Conservation (phyloP, 2,888 invertebrate genomes). For the Euphydryas editha region DNA sequence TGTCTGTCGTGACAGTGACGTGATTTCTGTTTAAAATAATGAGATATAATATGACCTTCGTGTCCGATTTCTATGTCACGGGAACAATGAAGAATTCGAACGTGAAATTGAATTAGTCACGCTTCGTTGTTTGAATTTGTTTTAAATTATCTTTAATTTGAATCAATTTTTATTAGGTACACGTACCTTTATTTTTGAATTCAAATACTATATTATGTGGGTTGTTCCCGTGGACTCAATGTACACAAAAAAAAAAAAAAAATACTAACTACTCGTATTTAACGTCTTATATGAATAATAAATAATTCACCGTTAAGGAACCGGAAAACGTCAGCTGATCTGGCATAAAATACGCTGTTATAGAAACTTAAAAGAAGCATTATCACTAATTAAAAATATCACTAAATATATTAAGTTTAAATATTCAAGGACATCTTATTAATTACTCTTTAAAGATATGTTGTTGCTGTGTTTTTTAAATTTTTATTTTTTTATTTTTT, state of each 20-base stretch:
- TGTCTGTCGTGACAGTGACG: neutral
- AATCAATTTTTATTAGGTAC: neutral
- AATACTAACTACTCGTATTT: no score
- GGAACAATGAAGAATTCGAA: conserved; percentile 41
- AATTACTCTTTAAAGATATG: no score
- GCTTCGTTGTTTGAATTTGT: conserved; percentile 44
- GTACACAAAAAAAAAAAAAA: neutral
- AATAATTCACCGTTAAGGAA: no score
- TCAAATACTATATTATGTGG: neutral
- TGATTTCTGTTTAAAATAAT: conserved; percentile 26
- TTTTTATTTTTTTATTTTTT: no score
- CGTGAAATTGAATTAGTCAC: conserved; percentile 58
- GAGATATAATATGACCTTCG: conserved; percentile 73
- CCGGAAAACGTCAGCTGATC: no score
- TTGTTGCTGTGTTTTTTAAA: no score
- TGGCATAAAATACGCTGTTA: no score
- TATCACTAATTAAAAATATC: no score
- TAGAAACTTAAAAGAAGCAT: no score
- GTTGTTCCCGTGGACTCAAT: neutral
- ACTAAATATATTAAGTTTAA: no score
- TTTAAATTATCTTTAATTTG: conserved; percentile 14
- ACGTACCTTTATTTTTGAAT: neutral
- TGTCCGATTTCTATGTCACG: conserved; percentile 56
- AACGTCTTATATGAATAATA: no score
- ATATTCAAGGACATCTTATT: no score